phyloP scores from a whole-genome alignment of 1,140 invertebrate species.

The Ceratina japonica region DNA sequence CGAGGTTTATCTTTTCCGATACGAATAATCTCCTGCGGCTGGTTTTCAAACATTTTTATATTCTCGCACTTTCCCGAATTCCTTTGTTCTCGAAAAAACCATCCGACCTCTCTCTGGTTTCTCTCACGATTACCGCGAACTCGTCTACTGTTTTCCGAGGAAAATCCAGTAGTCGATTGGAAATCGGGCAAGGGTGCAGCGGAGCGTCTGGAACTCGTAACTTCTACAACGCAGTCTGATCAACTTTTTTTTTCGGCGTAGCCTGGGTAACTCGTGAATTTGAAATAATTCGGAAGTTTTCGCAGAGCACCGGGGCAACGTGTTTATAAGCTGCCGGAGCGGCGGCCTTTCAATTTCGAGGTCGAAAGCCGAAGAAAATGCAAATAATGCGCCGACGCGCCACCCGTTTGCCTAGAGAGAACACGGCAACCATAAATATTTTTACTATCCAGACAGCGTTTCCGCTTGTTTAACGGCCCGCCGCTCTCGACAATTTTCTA shows the following conservation, averaged over 20 bases:
- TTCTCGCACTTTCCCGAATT: neutral
- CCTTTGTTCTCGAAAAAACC: constrained; percentile 23
- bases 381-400: constrained; percentile 49
- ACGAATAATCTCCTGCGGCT: neutral
- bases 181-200: neutral
- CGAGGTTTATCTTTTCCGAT: too few relatives aligned
- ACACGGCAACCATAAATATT: constrained; percentile 34
- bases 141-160: constrained; percentile 16
- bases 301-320: constrained; percentile 15
- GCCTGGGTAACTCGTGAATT: neutral
- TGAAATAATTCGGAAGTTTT: constrained; percentile 46
- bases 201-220: constrained; percentile 33
- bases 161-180: neutral
- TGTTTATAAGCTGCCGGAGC: constrained; percentile 29
- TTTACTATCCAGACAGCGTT: constrained; percentile 12
- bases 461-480: constrained; percentile 27
- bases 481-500: neutral
- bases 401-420: constrained; percentile 20
- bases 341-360: constrained; percentile 33
- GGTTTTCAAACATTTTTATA: neutral
- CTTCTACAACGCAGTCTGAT: neutral
- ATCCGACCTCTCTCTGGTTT: constrained; percentile 7
- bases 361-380: constrained; percentile 31
- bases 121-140: neutral
- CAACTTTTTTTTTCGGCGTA: neutral